Conservation (phyloP, 2,888 invertebrate species). For the Cybosia mesomella region DNA sequence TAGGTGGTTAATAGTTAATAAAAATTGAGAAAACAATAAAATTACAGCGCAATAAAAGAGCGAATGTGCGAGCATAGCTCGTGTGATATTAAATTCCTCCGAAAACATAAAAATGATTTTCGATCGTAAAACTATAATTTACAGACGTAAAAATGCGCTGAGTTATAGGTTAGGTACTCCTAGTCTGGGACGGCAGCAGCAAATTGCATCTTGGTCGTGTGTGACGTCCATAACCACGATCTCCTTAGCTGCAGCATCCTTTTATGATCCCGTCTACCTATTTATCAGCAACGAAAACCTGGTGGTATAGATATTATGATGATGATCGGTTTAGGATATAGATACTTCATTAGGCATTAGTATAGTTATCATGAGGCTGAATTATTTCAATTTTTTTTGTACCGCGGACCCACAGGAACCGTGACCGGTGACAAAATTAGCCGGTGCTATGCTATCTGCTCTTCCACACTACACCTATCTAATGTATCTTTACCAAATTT, state of each 20-base stretch:
- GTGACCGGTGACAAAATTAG: too few relatives aligned
- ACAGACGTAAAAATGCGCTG: constrained; percentile 87
- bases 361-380: too few relatives aligned
- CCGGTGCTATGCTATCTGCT: too few relatives aligned
- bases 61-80: constrained; percentile 84
- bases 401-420: too few relatives aligned
- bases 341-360: not conserved
- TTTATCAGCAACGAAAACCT: not conserved
- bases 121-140: constrained; percentile 87
- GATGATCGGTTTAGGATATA: not conserved
- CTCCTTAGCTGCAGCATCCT: constrained; percentile 18
- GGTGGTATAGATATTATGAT: not conserved
- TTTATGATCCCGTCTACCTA: constrained; percentile 23
- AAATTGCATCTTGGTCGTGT: constrained; percentile 52
- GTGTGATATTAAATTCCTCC: constrained; percentile 86
- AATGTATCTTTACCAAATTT: too few relatives aligned
- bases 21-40: constrained; percentile 87
- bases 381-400: too few relatives aligned
- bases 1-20: constrained; percentile 86
- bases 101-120: constrained; percentile 87
- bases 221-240: constrained; percentile 24
- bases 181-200: constrained; percentile 60
- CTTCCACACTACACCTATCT: too few relatives aligned
- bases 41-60: constrained; percentile 86
- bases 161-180: constrained; percentile 75